These are phyloP conservation scores for Thamnophis elegans DNA, from an alignment of 2,797 vertebrate species.

Conservation along the genomic window DNA sequence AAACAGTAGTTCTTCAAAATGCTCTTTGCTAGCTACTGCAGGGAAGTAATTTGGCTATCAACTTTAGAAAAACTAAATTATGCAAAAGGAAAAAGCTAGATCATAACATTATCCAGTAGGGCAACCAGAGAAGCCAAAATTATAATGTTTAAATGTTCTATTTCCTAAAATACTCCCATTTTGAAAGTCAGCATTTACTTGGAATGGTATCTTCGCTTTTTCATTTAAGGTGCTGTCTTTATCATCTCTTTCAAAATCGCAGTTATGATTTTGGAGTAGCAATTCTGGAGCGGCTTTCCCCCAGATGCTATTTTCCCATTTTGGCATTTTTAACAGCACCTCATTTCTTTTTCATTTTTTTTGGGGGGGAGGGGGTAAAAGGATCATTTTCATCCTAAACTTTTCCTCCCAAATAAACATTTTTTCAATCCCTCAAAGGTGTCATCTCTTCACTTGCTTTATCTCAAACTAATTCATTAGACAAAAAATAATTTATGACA, in stretches of 20 bases:
- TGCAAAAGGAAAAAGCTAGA: constrained; percentile 29
- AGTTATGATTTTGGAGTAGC: not conserved
- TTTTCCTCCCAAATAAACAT: not conserved
- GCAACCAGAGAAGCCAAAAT: constrained; percentile 41
- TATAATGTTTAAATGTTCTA: constrained; percentile 3
- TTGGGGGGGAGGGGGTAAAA: not conserved
- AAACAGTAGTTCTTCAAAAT: constrained; percentile 28
- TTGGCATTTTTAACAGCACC: not conserved
- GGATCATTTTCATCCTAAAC: not conserved
- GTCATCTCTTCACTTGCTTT: not conserved
- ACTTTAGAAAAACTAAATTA: constrained; percentile 36
- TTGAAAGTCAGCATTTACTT: constrained; percentile 28
- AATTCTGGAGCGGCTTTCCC: not conserved
- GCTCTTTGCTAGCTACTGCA: constrained; percentile 6
- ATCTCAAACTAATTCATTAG: not conserved
- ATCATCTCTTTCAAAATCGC: not conserved
- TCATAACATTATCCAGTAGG: constrained; percentile 37
- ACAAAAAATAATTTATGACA: not conserved
- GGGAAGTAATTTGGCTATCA: constrained; percentile 37
- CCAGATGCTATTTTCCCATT: not conserved
- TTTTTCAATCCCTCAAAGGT: not conserved
- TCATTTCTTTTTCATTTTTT: not conserved
- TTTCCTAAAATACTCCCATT: constrained; percentile 22
- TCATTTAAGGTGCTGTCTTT: constrained; percentile 34
- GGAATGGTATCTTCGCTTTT: constrained; percentile 35